phyloP scores from a whole-genome alignment of 2,113 vertebrate genomes.

The Passer domesticus region DNA sequence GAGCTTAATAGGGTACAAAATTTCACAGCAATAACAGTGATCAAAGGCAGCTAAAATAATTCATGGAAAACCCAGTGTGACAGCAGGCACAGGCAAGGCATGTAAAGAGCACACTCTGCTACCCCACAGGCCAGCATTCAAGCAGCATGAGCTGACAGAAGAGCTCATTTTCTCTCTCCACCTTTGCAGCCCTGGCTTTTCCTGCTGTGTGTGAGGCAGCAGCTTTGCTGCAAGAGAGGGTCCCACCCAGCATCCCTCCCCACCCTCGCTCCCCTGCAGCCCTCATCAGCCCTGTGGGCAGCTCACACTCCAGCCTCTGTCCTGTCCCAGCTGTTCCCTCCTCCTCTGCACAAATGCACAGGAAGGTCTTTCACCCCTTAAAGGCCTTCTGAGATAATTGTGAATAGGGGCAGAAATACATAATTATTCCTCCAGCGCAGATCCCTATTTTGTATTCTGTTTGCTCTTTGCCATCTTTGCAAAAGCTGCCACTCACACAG shows the following conservation, averaged over 20 bases:
- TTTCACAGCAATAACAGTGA: neutral
- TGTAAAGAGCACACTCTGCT: neutral
- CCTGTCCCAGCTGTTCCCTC: neutral
- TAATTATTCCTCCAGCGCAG: neutral
- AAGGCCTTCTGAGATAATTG: neutral
- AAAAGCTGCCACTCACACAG: neutral
- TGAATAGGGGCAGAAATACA: neutral
- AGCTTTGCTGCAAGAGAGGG: neutral
- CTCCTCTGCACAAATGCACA: neutral
- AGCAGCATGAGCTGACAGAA: neutral
- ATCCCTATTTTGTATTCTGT: neutral
- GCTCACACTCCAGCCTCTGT: neutral
- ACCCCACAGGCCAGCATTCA: neutral
- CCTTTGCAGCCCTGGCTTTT: neutral
- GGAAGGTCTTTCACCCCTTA: neutral
- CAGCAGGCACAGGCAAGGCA: neutral
- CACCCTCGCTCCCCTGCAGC: fast-evolving
- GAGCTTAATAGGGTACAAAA: neutral
- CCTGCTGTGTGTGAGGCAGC: neutral
- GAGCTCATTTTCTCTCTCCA: neutral
- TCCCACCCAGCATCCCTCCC: neutral
- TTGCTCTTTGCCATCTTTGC: neutral
- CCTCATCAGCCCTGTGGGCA: neutral
- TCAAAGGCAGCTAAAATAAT: neutral
- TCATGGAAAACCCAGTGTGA: neutral